phyloP scores from a whole-genome alignment of 2,113 vertebrate species.

The Rhabdornis inornatus region DNA sequence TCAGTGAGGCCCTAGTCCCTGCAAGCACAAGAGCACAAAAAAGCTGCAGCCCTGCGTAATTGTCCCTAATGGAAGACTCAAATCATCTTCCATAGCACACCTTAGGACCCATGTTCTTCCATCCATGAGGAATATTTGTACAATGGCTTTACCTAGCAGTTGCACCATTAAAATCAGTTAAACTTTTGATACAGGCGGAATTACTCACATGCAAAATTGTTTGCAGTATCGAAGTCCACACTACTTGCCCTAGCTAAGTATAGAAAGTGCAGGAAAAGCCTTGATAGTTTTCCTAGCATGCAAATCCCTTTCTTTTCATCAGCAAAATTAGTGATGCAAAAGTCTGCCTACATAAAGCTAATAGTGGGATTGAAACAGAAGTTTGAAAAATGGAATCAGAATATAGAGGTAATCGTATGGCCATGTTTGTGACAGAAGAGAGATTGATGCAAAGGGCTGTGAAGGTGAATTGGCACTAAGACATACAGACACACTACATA shows the following conservation, averaged over 20 bases:
- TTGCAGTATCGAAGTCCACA: not conserved
- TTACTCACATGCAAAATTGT: not conserved
- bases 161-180: not conserved
- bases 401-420: not conserved
- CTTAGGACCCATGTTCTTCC: not conserved
- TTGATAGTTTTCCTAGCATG: not conserved
- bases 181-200: not conserved
- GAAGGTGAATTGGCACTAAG: not conserved
- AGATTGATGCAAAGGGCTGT: not conserved
- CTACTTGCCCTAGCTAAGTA: not conserved
- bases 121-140: not conserved
- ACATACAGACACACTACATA: not conserved
- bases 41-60: not conserved
- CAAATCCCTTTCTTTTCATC: not conserved
- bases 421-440: not conserved
- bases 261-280: not conserved
- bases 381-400: not conserved
- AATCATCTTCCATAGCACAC: rapidly evolving
- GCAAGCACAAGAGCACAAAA: not conserved
- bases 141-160: not conserved
- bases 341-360: not conserved
- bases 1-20: not conserved
- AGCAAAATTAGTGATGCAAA: not conserved
- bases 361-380: not conserved
- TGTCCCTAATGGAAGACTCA: not conserved